Percentiles rank a stretch among this genome's conserved stretches.
phyloP scores from a whole-genome alignment of 37 sponge, comb jelly and placozoan genomes.

The Haliclona indistincta region DNA sequence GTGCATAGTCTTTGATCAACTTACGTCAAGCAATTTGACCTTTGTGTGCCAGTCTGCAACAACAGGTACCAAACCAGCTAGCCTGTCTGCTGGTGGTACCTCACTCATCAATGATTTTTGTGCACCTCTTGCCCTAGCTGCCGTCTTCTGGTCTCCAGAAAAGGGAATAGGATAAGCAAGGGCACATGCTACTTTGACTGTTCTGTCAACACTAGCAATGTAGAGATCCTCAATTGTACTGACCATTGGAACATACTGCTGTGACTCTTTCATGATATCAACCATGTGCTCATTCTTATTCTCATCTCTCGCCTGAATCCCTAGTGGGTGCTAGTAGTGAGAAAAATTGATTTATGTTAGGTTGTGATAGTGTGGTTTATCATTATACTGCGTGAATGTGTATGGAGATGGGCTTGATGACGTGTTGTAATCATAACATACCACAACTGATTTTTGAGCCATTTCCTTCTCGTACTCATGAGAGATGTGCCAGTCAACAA shows the following conservation, averaged over 20 bases:
- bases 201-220: slow-evolving; percentile 9
- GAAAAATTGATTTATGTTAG: neutral
- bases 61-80: slow-evolving; percentile 29
- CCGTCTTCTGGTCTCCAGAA: slow-evolving; percentile 27
- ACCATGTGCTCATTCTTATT: slow-evolving; percentile 44
- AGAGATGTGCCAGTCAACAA: slow-evolving; percentile 29
- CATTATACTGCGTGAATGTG: too few species aligned
- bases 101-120: slow-evolving; percentile 1
- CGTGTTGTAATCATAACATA: too few species aligned
- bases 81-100: slow-evolving; percentile 2
- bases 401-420: too few species aligned
- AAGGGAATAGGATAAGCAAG: slow-evolving; percentile 1
- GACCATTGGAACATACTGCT: slow-evolving; percentile 10
- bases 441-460: slow-evolving; percentile 24
- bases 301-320: slow-evolving; percentile 28
- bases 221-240: slow-evolving; percentile 1
- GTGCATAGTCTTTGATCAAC: neutral
- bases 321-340: slow-evolving; percentile 17
- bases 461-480: slow-evolving; percentile 22
- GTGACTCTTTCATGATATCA: slow-evolving; percentile 18
- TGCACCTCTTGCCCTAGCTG: slow-evolving; percentile 20
- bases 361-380: neutral
- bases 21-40: slow-evolving; percentile 8
- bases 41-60: slow-evolving; percentile 40
- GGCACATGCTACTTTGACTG: neutral